Conservation (phyloP, 1,140 invertebrate species). For the Eriocheir sinensis region DNA sequence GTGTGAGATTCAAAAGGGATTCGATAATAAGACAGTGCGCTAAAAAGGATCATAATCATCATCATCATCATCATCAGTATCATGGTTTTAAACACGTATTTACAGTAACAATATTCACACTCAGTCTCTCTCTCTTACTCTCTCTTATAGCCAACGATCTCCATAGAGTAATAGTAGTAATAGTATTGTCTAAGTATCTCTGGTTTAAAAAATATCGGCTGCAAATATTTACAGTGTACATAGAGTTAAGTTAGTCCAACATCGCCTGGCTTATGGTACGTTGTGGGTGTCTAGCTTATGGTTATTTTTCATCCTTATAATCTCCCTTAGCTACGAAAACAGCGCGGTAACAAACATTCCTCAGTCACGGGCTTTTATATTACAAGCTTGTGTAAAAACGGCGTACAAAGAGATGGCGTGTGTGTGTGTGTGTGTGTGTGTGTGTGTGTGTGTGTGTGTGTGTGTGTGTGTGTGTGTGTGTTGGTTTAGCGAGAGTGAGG, state of each 20-base stretch:
- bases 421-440: too few relatives aligned
- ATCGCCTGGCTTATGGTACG: background rate
- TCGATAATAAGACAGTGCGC: background rate
- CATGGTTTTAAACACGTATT: background rate
- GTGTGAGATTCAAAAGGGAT: too few relatives aligned
- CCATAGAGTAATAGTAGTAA: too few relatives aligned
- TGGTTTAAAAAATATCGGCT: conserved; percentile 18
- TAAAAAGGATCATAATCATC: too few relatives aligned
- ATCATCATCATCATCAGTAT: too few relatives aligned
- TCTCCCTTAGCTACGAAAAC: too few relatives aligned
- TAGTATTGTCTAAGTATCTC: too few relatives aligned
- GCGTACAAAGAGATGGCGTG: background rate
- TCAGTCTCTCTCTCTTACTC: background rate
- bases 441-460: too few relatives aligned
- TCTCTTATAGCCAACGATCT: too few relatives aligned
- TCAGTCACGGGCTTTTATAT: background rate
- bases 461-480: too few relatives aligned
- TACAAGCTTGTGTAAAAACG: background rate
- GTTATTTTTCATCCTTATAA: background rate
- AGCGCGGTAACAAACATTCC: conserved; percentile 1
- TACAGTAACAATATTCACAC: background rate
- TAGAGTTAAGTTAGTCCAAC: background rate
- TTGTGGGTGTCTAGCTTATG: background rate
- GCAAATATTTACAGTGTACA: conserved; percentile 8
- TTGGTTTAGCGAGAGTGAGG: background rate